Percentiles rank a stretch among this genome's conserved stretches.
phyloP scores from a whole-genome alignment of 2,113 vertebrate species.

The Plotosus lineatus region DNA sequence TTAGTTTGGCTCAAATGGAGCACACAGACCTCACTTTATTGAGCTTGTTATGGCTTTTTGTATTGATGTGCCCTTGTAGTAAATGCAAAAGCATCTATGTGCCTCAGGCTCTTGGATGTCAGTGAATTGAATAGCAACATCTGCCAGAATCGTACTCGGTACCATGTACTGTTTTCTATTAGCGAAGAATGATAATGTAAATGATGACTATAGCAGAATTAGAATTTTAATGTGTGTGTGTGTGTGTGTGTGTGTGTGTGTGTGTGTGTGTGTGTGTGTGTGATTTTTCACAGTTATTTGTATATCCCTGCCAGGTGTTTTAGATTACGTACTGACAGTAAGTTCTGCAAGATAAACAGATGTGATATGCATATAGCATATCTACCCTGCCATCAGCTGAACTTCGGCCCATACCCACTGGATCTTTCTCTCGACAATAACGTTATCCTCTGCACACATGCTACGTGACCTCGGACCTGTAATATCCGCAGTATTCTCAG shows the following conservation, averaged over 20 bases:
- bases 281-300: background rate
- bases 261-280: background rate
- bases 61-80: too few relatives aligned
- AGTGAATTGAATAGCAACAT: too few relatives aligned
- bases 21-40: too few relatives aligned
- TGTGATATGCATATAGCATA: conserved; percentile 4
- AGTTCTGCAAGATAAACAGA: background rate
- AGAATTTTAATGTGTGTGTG: background rate
- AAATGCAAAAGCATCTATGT: too few relatives aligned
- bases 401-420: background rate
- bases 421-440: conserved; percentile 29
- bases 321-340: background rate
- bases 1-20: too few relatives aligned
- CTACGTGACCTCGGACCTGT: conserved; percentile 62
- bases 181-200: too few relatives aligned
- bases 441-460: conserved; percentile 62
- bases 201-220: background rate
- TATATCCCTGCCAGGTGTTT: conserved; percentile 14
- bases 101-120: too few relatives aligned
- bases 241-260: background rate
- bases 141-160: too few relatives aligned
- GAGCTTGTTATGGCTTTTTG: too few relatives aligned
- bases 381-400: background rate
- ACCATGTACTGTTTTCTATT: too few relatives aligned
- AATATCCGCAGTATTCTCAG: conserved; percentile 71